Percentiles rank a stretch among this genome's conserved stretches.
Evolutionary conservation across 2,888 invertebrate genomes (phyloP).

Genomic region (Cheilosia scutellata): DNA sequence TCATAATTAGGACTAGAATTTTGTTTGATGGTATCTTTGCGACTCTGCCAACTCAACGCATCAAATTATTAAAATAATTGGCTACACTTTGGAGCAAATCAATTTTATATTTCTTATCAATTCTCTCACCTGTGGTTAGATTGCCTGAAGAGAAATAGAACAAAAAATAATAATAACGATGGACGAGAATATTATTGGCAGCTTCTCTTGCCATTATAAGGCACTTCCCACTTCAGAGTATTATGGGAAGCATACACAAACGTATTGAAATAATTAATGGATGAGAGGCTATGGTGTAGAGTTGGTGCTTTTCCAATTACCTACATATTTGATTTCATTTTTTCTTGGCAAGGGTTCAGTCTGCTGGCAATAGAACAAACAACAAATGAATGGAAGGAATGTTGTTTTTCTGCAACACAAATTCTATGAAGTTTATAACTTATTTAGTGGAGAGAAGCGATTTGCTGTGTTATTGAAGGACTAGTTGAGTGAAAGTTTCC

Average conservation of each 20-base stretch:
- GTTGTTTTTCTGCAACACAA: neutral
- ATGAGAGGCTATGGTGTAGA: neutral
- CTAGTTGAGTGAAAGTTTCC: conserved; percentile 2
- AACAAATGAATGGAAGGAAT: conserved; percentile 14
- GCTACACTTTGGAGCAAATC: neutral
- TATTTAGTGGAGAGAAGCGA: neutral
- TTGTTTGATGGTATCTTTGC: neutral
- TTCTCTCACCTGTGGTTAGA: conserved; percentile 89
- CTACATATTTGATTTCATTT: conserved; percentile 15
- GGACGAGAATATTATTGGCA: conserved; percentile 10
- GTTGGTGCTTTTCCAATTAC: conserved; percentile 21
- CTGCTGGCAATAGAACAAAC: conserved; percentile 18
- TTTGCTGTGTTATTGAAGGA: conserved; percentile 1
- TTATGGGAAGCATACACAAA: conserved; percentile 27
- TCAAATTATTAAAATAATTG: conserved; percentile 23
- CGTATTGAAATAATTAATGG: conserved; percentile 47
- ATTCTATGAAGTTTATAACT: conserved; percentile 1
- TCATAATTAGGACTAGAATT: conserved; percentile 40
- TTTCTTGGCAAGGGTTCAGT: conserved; percentile 44
- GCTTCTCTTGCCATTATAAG: conserved; percentile 10
- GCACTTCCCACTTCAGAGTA: neutral
- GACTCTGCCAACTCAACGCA: conserved; percentile 4
- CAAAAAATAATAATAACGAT: neutral
- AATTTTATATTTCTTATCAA: conserved; percentile 1
- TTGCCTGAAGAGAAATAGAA: conserved; percentile 84